A percentile compares a stretch with the other conserved stretches of the same genome.
phyloP scores from a whole-genome alignment of 2,797 vertebrate genomes.

The Sitta carolinensis region DNA sequence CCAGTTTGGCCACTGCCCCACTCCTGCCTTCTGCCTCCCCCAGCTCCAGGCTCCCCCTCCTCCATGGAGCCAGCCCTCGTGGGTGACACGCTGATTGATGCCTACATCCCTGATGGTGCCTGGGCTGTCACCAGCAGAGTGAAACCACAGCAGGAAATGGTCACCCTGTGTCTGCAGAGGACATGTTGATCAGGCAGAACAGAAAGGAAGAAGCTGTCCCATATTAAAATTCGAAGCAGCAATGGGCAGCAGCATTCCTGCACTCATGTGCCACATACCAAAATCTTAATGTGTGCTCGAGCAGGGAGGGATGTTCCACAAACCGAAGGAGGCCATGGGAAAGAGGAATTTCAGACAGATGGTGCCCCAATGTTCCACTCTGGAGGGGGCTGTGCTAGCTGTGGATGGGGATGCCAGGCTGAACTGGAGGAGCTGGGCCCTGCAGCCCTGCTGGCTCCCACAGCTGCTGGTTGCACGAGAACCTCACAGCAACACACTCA shows the following conservation, averaged over 20 bases:
- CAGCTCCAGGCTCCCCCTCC: not conserved
- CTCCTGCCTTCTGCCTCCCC: not conserved
- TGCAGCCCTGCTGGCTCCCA: not conserved
- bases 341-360: not conserved
- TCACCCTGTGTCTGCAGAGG: not conserved
- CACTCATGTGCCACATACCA: not conserved
- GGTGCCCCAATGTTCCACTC: not conserved
- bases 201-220: not conserved
- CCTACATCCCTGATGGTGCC: not conserved
- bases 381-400: not conserved
- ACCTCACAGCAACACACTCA: rapidly evolving
- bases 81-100: not conserved
- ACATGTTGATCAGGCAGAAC: not conserved
- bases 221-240: not conserved
- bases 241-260: not conserved
- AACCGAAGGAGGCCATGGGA: not conserved
- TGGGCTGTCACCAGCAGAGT: not conserved
- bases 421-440: not conserved
- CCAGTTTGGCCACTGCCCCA: not conserved
- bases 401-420: not conserved
- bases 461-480: not conserved
- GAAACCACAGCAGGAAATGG: not conserved
- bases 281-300: not conserved
- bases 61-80: rapidly evolving
- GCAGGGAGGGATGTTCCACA: not conserved